Percentiles rank a stretch among this genome's conserved stretches.
phyloP scores from a whole-genome alignment of 2,113 vertebrate species.

The Numida meleagris region DNA sequence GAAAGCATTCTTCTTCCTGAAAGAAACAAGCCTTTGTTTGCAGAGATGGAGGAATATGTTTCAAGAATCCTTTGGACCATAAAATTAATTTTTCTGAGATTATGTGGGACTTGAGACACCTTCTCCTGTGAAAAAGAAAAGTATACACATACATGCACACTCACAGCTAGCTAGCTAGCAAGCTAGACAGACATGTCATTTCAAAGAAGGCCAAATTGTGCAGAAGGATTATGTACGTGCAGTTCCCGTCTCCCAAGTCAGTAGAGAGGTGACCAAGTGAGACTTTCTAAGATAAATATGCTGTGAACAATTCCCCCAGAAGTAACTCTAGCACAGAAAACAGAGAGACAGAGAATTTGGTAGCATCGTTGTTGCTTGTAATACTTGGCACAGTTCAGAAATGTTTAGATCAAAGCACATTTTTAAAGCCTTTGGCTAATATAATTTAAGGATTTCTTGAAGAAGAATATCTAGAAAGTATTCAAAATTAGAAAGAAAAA shows the following conservation, averaged over 20 bases:
- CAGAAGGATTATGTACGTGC: background rate
- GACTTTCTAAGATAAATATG: background rate
- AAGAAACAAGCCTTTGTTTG: background rate
- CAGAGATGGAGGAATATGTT: background rate
- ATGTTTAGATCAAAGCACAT: background rate
- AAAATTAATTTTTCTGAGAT: background rate
- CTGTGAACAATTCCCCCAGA: fast-evolving
- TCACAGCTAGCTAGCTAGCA: background rate
- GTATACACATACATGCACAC: background rate
- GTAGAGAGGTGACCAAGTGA: background rate
- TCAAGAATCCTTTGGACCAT: background rate
- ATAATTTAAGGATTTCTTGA: background rate
- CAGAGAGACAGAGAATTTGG: background rate
- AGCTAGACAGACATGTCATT: background rate
- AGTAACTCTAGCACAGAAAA: background rate
- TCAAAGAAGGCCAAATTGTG: background rate
- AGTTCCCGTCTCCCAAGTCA: background rate
- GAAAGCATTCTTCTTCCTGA: background rate
- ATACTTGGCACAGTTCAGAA: background rate
- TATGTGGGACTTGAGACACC: background rate
- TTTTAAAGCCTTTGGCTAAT: background rate
- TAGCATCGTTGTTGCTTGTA: background rate
- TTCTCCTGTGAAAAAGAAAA: background rate
- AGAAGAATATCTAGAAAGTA: background rate
- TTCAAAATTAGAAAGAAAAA: background rate